A percentile compares a stretch with the other conserved stretches of the same genome.
These are phyloP conservation scores for Stenichneumon culpator DNA, from an alignment of 2,888 invertebrate genomes.

Conservation along the genomic window DNA sequence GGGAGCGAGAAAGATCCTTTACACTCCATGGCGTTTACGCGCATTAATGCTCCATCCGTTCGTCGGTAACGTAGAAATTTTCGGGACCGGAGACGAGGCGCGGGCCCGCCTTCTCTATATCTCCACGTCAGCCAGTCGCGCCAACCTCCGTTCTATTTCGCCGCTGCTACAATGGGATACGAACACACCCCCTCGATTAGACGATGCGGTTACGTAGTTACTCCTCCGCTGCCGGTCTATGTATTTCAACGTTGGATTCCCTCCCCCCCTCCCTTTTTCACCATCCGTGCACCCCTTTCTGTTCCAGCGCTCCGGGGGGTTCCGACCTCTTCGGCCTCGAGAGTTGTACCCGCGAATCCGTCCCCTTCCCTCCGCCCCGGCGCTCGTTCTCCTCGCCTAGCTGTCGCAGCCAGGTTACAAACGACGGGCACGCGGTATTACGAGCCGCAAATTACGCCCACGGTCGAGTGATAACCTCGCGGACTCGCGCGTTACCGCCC, in stretches of 20 bases:
- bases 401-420: conserved; percentile 80
- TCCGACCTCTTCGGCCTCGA: conserved; percentile 29
- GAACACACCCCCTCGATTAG: conserved; percentile 78
- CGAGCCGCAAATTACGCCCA: conserved; percentile 81
- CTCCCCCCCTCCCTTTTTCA: not conserved
- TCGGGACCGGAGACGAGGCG: conserved; percentile 4
- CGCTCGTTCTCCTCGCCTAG: conserved; percentile 69
- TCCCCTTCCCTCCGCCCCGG: conserved; percentile 44
- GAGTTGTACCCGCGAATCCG: conserved; percentile 56
- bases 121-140: conserved; percentile 2
- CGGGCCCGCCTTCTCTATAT: conserved; percentile 6
- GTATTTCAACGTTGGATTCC: conserved; percentile 47
- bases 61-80: conserved; percentile 55
- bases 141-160: conserved; percentile 16
- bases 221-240: conserved; percentile 61
- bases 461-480: conserved; percentile 64
- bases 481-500: conserved; percentile 38
- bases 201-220: conserved; percentile 80
- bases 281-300: not conserved
- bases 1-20: conserved; percentile 20
- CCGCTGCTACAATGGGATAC: conserved; percentile 52
- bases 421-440: conserved; percentile 80
- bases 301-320: conserved; percentile 16
- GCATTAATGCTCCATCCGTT: conserved; percentile 66
- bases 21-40: conserved; percentile 51